These are phyloP conservation scores for Pelochelys cantorii DNA, from an alignment of 2,797 vertebrate genomes.

Conservation along the genomic window DNA sequence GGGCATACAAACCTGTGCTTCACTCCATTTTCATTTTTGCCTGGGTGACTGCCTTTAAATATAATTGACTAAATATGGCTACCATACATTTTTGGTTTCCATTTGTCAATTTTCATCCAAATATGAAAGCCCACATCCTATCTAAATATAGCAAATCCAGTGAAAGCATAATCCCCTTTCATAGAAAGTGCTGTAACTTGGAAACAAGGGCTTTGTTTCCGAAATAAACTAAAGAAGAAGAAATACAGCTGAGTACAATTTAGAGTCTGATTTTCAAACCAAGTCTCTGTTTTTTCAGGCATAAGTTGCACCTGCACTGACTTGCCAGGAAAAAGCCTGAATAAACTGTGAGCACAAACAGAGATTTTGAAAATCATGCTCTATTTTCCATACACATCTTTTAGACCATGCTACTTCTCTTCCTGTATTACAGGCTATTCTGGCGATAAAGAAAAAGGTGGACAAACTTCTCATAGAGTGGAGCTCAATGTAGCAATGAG, in stretches of 20 bases:
- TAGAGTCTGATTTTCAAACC: not conserved
- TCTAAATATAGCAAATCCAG: not conserved
- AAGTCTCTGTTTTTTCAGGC: not conserved
- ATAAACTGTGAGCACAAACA: not conserved
- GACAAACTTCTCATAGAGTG: not conserved
- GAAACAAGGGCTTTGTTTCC: not conserved
- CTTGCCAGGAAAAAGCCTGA: not conserved
- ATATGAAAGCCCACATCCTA: not conserved
- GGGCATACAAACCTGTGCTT: not conserved
- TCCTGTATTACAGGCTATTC: not conserved
- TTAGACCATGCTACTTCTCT: not conserved
- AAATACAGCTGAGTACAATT: not conserved
- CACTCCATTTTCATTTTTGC: not conserved
- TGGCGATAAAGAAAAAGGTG: not conserved
- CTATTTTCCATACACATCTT: not conserved
- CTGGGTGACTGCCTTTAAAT: not conserved
- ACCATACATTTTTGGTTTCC: not conserved
- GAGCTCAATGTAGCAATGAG: not conserved
- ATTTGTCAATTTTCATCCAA: not conserved
- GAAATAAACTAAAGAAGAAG: not conserved
- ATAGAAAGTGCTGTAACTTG: not conserved
- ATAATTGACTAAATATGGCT: not conserved
- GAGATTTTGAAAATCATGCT: not conserved
- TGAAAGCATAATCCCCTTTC: not conserved
- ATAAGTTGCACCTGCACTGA: not conserved